These are phyloP conservation scores for Drosophila peninsularis DNA, from an alignment of 2,888 invertebrate species.

Conservation along the genomic window DNA sequence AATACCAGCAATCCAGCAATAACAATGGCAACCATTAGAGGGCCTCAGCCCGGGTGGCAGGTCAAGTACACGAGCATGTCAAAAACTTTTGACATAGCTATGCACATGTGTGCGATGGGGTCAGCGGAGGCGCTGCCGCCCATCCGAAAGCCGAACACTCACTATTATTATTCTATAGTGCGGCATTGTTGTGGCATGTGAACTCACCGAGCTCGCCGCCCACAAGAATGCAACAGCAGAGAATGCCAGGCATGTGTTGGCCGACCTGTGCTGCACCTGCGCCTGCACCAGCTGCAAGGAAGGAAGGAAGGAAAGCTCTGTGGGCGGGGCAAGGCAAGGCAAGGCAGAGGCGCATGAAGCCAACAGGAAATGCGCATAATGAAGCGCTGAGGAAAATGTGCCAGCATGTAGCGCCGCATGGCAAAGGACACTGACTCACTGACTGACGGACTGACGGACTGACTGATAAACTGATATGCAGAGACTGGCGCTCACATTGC, in stretches of 20 bases:
- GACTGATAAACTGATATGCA: slow-evolving; percentile 10
- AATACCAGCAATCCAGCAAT: not conserved
- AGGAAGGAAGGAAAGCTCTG: slow-evolving; percentile 51
- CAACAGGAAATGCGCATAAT: slow-evolving; percentile 70
- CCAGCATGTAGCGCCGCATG: slow-evolving; percentile 52
- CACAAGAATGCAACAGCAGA: slow-evolving; percentile 44
- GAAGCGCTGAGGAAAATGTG: slow-evolving; percentile 68
- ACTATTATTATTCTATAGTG: slow-evolving; percentile 52
- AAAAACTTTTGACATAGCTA: slow-evolving; percentile 66
- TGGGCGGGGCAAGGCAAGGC: not conserved
- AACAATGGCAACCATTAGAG: slow-evolving; percentile 28
- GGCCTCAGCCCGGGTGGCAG: slow-evolving; percentile 46
- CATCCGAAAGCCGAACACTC: slow-evolving; percentile 19
- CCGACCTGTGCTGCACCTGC: not conserved
- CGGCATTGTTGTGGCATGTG: slow-evolving; percentile 57
- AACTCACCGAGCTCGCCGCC: slow-evolving; percentile 23
- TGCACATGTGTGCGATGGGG: slow-evolving; percentile 34
- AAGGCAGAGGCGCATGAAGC: not conserved
- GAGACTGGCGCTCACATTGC: slow-evolving; percentile 37
- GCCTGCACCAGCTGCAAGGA: slow-evolving; percentile 25
- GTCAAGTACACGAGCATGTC: slow-evolving; percentile 72
- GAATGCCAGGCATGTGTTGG: slow-evolving; percentile 61
- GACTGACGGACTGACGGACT: slow-evolving; percentile 17
- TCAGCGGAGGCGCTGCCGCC: slow-evolving; percentile 26
- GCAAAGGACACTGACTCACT: slow-evolving; percentile 23